Percentiles rank a stretch among this genome's conserved stretches.
Evolutionary conservation across 53 echinoderm and acorn worm species (phyloP).

Genomic region (Glandiceps talaboti): DNA sequence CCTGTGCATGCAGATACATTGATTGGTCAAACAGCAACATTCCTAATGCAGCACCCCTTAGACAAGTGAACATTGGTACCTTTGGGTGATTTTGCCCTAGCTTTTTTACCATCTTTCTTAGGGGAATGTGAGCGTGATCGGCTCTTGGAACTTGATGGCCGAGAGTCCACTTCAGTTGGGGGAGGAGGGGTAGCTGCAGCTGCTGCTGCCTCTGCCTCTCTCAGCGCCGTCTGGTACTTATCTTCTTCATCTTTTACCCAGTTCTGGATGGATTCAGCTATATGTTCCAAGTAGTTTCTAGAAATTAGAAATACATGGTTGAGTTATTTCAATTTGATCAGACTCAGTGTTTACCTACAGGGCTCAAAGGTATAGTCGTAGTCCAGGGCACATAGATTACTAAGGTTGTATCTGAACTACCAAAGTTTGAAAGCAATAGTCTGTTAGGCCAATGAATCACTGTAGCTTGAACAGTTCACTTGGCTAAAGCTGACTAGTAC

Average conservation of each 20-base stretch:
- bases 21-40: neutral
- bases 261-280: constrained; percentile 45
- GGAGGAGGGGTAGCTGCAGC: constrained; percentile 47
- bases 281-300: constrained; percentile 97
- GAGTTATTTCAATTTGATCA: no score
- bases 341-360: no score
- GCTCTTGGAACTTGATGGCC: constrained; percentile 74
- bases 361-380: no score
- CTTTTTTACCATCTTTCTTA: constrained; percentile 37
- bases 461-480: no score
- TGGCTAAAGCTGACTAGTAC: no score
- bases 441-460: no score
- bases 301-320: no score
- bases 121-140: constrained; percentile 58
- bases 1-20: neutral
- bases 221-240: constrained; percentile 59
- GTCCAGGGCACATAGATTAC: no score
- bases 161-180: constrained; percentile 18
- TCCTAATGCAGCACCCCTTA: neutral
- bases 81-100: constrained; percentile 91
- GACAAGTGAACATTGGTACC: constrained; percentile 25
- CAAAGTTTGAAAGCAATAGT: no score
- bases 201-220: constrained; percentile 52
- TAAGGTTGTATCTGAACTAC: no score
- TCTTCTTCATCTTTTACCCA: constrained; percentile 64